Evolutionary conservation across 2,113 vertebrate genomes (phyloP), one percentile per base, ranked within the genome.

Genomic region (Marmota monax): DNA sequence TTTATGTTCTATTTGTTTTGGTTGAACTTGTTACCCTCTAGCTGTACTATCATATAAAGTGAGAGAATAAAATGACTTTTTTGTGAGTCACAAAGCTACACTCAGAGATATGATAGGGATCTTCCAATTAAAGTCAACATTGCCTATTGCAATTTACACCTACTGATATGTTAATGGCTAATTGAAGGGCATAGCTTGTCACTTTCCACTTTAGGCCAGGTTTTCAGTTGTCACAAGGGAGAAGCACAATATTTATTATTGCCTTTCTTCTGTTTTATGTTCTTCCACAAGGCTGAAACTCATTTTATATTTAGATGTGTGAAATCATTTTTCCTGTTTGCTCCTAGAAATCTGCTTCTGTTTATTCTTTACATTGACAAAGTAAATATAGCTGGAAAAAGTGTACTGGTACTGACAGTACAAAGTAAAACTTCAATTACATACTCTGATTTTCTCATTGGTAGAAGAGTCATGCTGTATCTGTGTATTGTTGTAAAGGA

Each of bases 101-200:
- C n/a, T 91, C 91, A 85, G 69, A 83, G 65, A 37, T n/a, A 56
- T 39, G 48, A 74, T 58, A 91, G 48, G 18, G 65, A 92, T 90
- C 91, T 91, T 88, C 90, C 79, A 91, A 92, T 92, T 90, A 83
- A 92, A 86, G 27, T 91, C 83, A 93, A 77, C 51, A 73, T 65
- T 76, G 37, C 70, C 63, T 67, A 6, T n/a, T 92, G 83, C 58
- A 92, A 77, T 93, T 94, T 93, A 76, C 83, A 93, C 96, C 70
- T 96, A 95, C 53, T 56, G 85, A 94, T 76, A 94, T 74, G 79
- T 83, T 89, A 92, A 90, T 73, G 72, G 51, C 63, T 95, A 67
- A 87, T 83, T 84, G 34, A 39, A 91, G 45, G 91, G 18, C 45
- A 79, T 42, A 34, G 23, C 63, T 77, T 89, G 78, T 86, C 95